Evolutionary conservation across 2,888 invertebrate species (phyloP).

Genomic region (Acrocyrtus sp.): DNA sequence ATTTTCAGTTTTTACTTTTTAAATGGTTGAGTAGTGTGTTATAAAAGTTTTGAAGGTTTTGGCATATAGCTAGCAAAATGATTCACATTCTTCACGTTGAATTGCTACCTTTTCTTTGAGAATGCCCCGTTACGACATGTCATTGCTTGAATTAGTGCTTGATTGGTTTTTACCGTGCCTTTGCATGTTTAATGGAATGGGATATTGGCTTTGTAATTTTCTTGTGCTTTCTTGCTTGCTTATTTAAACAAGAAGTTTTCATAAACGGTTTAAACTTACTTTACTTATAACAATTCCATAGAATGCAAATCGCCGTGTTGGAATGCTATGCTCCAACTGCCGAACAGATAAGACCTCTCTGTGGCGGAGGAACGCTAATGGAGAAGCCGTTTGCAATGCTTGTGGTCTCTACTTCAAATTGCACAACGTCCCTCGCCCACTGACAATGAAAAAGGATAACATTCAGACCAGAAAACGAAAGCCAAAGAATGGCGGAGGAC

Average conservation of each 20-base stretch:
- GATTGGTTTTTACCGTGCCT: too few relatives aligned
- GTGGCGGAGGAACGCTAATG: conserved; percentile 80
- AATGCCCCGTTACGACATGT: too few relatives aligned
- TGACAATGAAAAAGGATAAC: conserved; percentile 98
- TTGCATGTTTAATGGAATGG: too few relatives aligned
- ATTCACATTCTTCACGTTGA: conserved; percentile 53
- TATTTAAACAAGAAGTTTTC: too few relatives aligned
- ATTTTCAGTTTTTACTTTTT: too few relatives aligned
- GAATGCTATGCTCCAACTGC: conserved; percentile 93
- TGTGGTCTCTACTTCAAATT: conserved; percentile 84
- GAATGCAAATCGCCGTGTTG: conserved; percentile 80
- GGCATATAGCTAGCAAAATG: conserved; percentile 22
- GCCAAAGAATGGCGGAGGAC: conserved; percentile 74
- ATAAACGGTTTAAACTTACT: too few relatives aligned
- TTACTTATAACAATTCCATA: too few relatives aligned
- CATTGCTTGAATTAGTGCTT: too few relatives aligned
- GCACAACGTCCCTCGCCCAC: conserved; percentile 86
- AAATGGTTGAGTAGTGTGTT: too few relatives aligned
- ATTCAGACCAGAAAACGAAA: conserved; percentile 98
- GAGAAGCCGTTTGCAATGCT: conserved; percentile 70
- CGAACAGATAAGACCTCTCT: conserved; percentile 90
- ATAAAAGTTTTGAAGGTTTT: too few relatives aligned
- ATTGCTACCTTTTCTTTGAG: conserved; percentile 6
- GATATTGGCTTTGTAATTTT: background rate
- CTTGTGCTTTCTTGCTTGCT: background rate